Evolutionary conservation across 2,888 invertebrate species (phyloP).

Genomic region (Sthenelais limicola): DNA sequence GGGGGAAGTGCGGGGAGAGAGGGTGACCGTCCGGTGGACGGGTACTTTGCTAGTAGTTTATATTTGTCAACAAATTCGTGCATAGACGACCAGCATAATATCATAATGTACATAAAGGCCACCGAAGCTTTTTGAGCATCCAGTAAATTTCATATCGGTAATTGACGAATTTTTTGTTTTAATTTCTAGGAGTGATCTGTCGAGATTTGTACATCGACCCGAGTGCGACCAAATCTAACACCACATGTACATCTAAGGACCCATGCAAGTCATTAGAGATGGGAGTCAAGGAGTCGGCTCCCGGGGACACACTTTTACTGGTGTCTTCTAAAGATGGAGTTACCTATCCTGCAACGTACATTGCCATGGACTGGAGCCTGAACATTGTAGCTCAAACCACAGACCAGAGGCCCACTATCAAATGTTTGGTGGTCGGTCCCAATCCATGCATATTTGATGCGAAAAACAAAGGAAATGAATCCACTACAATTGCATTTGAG

Average conservation of each 20-base stretch:
- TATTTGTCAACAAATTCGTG: no score
- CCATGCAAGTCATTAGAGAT: neutral
- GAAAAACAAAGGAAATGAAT: neutral
- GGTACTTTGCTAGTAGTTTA: no score
- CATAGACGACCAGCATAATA: no score
- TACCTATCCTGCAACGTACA: neutral
- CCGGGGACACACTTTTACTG: neutral
- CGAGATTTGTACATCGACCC: slow-evolving; percentile 8
- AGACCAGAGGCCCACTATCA: neutral
- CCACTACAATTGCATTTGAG: neutral
- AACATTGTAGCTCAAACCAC: neutral
- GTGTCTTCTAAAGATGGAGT: neutral
- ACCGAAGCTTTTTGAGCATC: no score
- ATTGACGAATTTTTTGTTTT: neutral
- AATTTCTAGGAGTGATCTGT: neutral
- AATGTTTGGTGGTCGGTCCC: neutral
- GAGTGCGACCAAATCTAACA: neutral
- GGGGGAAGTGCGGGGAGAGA: no score
- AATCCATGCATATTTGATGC: neutral
- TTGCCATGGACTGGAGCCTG: neutral
- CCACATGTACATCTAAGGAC: neutral
- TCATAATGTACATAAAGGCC: no score
- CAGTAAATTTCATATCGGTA: no score
- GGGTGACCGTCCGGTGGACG: no score
- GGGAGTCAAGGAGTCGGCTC: slow-evolving; percentile 1